These are phyloP conservation scores for Drosophila parabipectinata DNA, from an alignment of 1,140 invertebrate genomes.

Conservation along the genomic window DNA sequence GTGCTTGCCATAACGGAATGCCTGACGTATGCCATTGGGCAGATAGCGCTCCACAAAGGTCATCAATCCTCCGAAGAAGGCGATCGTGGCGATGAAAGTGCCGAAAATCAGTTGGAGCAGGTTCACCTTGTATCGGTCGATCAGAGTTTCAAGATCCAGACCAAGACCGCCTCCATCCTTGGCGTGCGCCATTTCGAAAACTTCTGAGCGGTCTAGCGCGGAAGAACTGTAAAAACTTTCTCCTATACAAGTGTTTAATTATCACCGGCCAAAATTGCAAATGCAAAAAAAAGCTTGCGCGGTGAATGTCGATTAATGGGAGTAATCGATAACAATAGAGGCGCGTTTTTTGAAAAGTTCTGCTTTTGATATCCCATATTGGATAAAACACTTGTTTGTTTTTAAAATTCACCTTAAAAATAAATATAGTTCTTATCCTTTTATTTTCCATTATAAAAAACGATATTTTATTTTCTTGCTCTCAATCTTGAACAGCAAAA, in stretches of 20 bases:
- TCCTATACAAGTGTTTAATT: constrained; percentile 1
- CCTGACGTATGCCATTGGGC: constrained; percentile 86
- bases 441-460: constrained; percentile 18
- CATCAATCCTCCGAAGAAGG: constrained; percentile 86
- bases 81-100: constrained; percentile 84
- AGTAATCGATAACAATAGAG: background rate
- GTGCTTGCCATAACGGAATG: constrained; percentile 89
- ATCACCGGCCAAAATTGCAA: constrained; percentile 1
- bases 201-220: constrained; percentile 9
- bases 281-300: background rate
- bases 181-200: constrained; percentile 39
- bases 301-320: background rate
- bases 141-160: constrained; percentile 20
- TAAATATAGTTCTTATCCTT: background rate
- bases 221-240: constrained; percentile 36
- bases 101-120: constrained; percentile 86
- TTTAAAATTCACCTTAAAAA: too few species aligned
- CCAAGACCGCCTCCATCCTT: constrained; percentile 34
- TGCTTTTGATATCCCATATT: background rate
- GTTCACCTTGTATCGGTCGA: constrained; percentile 84
- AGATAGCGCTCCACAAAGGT: constrained; percentile 87
- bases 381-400: too few species aligned
- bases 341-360: constrained; percentile 2
- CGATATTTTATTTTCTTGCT: constrained; percentile 32
- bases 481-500: constrained; percentile 35